Evolutionary conservation across 2,113 vertebrate species (phyloP).

Genomic region (Eulemur rufifrons): DNA sequence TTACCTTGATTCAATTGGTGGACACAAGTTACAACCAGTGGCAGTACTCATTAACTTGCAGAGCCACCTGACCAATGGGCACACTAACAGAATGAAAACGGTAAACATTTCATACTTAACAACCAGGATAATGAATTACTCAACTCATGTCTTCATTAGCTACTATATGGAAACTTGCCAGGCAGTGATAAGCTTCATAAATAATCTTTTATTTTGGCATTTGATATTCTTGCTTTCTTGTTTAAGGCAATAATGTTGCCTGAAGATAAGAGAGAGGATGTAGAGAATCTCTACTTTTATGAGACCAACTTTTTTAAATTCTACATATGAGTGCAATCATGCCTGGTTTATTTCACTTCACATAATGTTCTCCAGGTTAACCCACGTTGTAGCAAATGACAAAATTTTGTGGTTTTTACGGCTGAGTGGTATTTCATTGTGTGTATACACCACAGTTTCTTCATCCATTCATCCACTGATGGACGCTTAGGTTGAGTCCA

Average conservation of each 20-base stretch:
- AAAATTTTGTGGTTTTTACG: not conserved
- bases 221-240: not conserved
- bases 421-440: not conserved
- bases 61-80: not conserved
- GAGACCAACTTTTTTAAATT: not conserved
- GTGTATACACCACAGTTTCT: not conserved
- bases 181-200: conserved; percentile 59
- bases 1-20: not conserved
- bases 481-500: not conserved
- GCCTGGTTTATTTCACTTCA: not conserved
- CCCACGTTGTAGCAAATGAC: not conserved
- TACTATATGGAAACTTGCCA: conserved; percentile 62
- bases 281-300: not conserved
- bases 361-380: not conserved
- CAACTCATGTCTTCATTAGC: conserved; percentile 56
- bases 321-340: not conserved
- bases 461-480: not conserved
- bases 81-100: conserved; percentile 19
- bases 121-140: conserved; percentile 50
- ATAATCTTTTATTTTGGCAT: conserved; percentile 29
- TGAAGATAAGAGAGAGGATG: not conserved
- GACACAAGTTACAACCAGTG: conserved; percentile 49
- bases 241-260: not conserved
- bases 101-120: conserved; percentile 48
- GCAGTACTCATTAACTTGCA: conserved; percentile 38